Conservation (phyloP, 2,797 vertebrate species). For the Onychomys torridus region DNA sequence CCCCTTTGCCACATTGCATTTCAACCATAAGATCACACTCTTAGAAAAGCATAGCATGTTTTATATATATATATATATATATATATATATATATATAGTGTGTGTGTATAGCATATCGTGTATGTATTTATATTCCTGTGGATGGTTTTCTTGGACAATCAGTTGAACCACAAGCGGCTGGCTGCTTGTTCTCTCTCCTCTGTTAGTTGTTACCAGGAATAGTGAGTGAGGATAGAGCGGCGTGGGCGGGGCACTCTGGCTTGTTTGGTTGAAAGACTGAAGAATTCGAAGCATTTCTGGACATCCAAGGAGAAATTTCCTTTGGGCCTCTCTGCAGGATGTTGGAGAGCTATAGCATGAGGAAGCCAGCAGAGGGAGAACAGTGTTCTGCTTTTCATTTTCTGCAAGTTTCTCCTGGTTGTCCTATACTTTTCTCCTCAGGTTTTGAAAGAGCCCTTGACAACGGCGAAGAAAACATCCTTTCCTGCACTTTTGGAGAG, state of each 20-base stretch:
- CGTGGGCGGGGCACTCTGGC: not conserved
- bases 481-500: not conserved
- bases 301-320: not conserved
- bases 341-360: slow-evolving; percentile 38
- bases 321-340: not conserved
- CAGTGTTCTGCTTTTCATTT: slow-evolving; percentile 58
- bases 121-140: slow-evolving; percentile 17
- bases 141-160: slow-evolving; percentile 22
- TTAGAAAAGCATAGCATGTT: slow-evolving; percentile 33
- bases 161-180: not conserved
- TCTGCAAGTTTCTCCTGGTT: not conserved
- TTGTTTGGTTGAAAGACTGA: not conserved
- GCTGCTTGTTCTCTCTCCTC: not conserved
- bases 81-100: no score
- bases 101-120: not conserved
- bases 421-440: not conserved
- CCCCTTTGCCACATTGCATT: not conserved
- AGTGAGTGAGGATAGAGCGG: not conserved
- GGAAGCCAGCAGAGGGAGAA: slow-evolving; percentile 82
- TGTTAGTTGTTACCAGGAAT: not conserved
- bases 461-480: not conserved
- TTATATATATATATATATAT: not conserved
- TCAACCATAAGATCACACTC: not conserved
- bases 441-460: not conserved
- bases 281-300: not conserved